These are phyloP conservation scores for Notarius quadriscutis DNA, from an alignment of 2,113 vertebrate genomes.

Conservation along the genomic window DNA sequence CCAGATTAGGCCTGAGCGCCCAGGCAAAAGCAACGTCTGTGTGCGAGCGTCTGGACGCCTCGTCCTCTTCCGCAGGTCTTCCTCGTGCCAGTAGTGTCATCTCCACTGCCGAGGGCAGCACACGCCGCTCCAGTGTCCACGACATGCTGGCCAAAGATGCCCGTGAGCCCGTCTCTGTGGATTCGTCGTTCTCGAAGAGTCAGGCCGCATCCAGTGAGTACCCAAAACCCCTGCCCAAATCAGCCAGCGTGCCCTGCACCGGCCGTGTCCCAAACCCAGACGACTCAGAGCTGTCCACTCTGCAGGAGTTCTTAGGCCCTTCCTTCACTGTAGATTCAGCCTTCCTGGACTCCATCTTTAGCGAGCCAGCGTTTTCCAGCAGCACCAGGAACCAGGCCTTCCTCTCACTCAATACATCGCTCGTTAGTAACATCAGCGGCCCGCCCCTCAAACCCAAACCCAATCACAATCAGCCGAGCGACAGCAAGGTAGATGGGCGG, in stretches of 20 bases:
- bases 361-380: constrained; percentile 59
- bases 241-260: constrained; percentile 70
- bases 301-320: constrained; percentile 73
- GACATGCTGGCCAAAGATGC: constrained; percentile 93
- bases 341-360: constrained; percentile 74
- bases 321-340: constrained; percentile 73
- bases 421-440: constrained; percentile 94
- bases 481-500: constrained; percentile 51
- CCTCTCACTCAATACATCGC: constrained; percentile 88
- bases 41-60: constrained; percentile 77
- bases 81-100: constrained; percentile 97
- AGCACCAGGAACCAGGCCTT: constrained; percentile 77
- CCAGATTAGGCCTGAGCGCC: constrained; percentile 68
- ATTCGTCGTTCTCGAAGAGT: constrained; percentile 72
- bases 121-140: constrained; percentile 95
- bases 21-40: constrained; percentile 78
- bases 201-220: constrained; percentile 93
- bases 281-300: constrained; percentile 74
- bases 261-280: constrained; percentile 59
- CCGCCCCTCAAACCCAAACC: constrained; percentile 67
- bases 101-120: constrained; percentile 93
- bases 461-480: constrained; percentile 55
- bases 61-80: constrained; percentile 74
- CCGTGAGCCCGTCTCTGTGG: constrained; percentile 84
- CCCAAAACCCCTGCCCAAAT: constrained; percentile 72